A percentile compares a stretch with the other conserved stretches of the same genome.
These are phyloP conservation scores for Heterodera carotae DNA, from an alignment of 1,140 invertebrate species.

Conservation along the genomic window DNA sequence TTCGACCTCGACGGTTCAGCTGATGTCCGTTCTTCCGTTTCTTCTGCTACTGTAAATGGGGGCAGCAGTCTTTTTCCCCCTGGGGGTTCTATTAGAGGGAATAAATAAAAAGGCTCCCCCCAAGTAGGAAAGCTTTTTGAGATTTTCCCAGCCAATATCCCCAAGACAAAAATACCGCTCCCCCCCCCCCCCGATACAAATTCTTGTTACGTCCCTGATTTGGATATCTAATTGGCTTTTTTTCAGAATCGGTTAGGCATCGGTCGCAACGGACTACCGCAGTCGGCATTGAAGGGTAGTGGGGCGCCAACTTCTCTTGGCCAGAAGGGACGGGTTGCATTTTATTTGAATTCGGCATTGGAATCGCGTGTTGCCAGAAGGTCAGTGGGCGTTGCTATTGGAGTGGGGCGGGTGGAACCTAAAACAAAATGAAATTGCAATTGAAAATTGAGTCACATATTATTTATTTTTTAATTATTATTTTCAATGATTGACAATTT, in stretches of 20 bases:
- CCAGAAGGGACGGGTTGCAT: slow-evolving; percentile 40
- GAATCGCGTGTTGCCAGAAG: slow-evolving; percentile 53
- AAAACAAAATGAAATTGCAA: too few species aligned
- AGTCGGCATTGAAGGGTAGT: slow-evolving; percentile 1
- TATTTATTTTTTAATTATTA: background rate
- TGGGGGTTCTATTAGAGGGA: too few species aligned
- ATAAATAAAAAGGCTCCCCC: too few species aligned
- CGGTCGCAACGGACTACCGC: slow-evolving; percentile 12
- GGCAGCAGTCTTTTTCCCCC: too few species aligned
- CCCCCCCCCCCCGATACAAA: too few species aligned
- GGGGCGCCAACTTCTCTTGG: slow-evolving; percentile 11
- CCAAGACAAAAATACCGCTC: too few species aligned
- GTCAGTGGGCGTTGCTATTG: too few species aligned
- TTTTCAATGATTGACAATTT: too few species aligned
- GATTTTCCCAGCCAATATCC: too few species aligned
- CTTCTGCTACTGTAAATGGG: background rate
- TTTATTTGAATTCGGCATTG: slow-evolving; percentile 46
- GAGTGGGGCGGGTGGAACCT: background rate
- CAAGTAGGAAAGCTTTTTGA: too few species aligned
- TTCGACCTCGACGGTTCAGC: slow-evolving; percentile 34
- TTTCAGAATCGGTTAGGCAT: slow-evolving; percentile 15
- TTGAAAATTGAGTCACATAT: background rate
- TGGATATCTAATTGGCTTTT: too few species aligned
- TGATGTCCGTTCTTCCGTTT: background rate
- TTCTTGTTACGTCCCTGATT: too few species aligned